Evolutionary conservation across 2,797 vertebrate genomes (phyloP).

Genomic region (Channallabes apus): DNA sequence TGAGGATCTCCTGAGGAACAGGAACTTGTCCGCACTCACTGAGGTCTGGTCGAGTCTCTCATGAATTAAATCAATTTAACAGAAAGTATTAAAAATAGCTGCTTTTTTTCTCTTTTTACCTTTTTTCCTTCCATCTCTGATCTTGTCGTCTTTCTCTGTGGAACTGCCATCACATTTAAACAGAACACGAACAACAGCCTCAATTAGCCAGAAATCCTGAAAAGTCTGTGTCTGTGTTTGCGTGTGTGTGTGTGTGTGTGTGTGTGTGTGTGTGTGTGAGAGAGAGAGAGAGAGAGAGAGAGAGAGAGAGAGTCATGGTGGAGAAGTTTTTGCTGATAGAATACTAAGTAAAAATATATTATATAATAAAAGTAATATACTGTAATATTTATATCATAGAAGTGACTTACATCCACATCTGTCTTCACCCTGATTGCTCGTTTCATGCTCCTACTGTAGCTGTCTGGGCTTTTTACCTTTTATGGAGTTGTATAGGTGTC

Average conservation of each 20-base stretch:
- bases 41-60: neutral
- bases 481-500: too few relatives aligned
- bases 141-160: neutral
- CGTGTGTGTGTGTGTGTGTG: too few relatives aligned
- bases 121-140: neutral
- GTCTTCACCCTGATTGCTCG: too few relatives aligned
- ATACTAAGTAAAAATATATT: too few relatives aligned
- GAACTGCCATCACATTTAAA: slow-evolving; percentile 18
- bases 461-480: too few relatives aligned
- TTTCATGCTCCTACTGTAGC: too few relatives aligned
- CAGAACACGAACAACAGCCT: neutral
- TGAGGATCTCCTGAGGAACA: neutral
- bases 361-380: too few relatives aligned
- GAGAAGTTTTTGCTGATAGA: too few relatives aligned
- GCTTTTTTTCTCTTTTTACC: neutral
- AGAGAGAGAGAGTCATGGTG: neutral
- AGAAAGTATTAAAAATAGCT: neutral
- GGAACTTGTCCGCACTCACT: neutral
- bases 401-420: too few relatives aligned
- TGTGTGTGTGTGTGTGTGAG: neutral
- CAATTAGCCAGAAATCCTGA: neutral
- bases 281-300: neutral
- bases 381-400: too few relatives aligned
- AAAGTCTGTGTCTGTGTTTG: neutral
- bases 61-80: neutral